Conservation (phyloP, 2,113 vertebrate genomes). For the Vimba vimba region DNA sequence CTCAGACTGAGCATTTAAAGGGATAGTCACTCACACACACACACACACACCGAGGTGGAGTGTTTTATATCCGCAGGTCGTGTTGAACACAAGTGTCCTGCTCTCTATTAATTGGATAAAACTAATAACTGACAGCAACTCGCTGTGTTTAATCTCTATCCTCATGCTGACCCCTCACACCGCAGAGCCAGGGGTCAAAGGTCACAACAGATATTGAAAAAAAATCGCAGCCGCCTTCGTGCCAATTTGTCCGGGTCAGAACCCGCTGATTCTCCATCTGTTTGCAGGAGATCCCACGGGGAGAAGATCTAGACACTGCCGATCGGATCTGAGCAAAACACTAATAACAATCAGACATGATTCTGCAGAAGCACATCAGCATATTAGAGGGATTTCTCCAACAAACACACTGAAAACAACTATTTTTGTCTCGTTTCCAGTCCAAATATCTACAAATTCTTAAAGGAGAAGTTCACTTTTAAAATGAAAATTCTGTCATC, state of each 20-base stretch:
- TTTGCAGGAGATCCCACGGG: conserved; percentile 22
- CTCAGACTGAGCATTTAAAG: no score
- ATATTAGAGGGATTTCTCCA: no score
- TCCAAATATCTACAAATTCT: no score
- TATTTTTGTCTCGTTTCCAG: no score
- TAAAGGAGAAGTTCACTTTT: no score
- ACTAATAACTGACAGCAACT: conserved; percentile 45
- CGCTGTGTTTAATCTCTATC: conserved; percentile 39
- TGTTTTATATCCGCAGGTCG: neutral
- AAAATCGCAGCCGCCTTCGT: conserved; percentile 35
- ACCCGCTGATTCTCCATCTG: conserved; percentile 44
- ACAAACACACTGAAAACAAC: no score
- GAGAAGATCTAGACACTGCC: neutral
- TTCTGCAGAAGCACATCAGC: no score
- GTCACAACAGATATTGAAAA: conserved; percentile 55
- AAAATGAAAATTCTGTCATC: no score
- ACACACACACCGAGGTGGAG: neutral
- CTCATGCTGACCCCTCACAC: conserved; percentile 37
- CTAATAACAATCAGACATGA: no score
- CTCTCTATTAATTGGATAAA: conserved; percentile 34
- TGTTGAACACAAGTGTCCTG: neutral
- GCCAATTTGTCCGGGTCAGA: conserved; percentile 46
- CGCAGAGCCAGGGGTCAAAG: conserved; percentile 40
- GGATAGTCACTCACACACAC: neutral
- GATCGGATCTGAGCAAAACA: neutral